These are phyloP conservation scores for Carollia perspicillata DNA, from an alignment of 2,113 vertebrate genomes.

Conservation along the genomic window DNA sequence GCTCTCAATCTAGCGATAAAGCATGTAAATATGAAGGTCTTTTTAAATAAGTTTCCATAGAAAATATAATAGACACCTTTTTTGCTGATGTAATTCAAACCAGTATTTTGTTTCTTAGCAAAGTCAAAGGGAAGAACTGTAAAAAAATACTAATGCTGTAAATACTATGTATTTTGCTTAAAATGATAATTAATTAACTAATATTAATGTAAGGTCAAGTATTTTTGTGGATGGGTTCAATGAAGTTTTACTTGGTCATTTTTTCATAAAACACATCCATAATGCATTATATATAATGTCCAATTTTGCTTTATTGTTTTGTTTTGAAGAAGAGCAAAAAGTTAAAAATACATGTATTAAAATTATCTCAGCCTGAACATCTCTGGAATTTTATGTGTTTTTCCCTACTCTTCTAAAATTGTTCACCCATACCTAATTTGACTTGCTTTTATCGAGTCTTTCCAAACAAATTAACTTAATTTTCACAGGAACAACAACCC, in stretches of 20 bases:
- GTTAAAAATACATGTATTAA: not conserved
- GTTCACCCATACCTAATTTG: slow-evolving; percentile 1
- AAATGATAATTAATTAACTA: not conserved
- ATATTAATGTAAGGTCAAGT: slow-evolving; percentile 14
- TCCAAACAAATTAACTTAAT: not conserved
- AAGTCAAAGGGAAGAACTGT: slow-evolving; percentile 27
- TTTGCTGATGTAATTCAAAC: not conserved
- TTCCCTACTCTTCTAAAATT: not conserved
- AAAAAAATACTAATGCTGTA: not conserved
- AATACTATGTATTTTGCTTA: not conserved
- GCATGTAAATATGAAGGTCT: slow-evolving; percentile 50
- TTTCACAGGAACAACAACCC: not conserved
- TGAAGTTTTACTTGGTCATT: not conserved
- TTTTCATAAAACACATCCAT: not conserved
- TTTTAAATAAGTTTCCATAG: slow-evolving; percentile 49
- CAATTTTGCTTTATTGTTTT: not conserved
- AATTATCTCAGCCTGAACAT: not conserved
- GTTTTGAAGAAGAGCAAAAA: not conserved
- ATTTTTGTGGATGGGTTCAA: not conserved
- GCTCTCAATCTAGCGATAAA: slow-evolving; percentile 48
- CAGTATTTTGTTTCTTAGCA: slow-evolving; percentile 37
- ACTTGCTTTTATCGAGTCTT: not conserved
- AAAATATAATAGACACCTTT: slow-evolving; percentile 54
- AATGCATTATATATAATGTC: not conserved
- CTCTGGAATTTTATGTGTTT: not conserved